A percentile compares a stretch with the other conserved stretches of the same genome.
Conservation (phyloP, 1,140 invertebrate species). For the Adelges cooleyi region DNA sequence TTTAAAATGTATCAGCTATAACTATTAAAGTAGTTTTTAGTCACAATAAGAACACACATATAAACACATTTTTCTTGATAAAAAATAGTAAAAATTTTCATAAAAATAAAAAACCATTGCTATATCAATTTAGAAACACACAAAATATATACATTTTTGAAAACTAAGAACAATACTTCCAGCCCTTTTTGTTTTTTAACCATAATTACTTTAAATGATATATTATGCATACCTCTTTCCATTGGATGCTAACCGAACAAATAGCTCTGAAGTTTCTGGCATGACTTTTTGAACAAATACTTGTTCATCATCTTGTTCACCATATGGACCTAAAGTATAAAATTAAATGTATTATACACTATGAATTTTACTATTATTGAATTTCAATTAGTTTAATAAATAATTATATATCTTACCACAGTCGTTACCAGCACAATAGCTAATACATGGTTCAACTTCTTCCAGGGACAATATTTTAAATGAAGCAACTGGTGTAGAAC, state of each 20-base stretch:
- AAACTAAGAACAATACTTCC: background rate
- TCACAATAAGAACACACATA: too few relatives aligned
- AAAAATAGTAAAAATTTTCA: background rate
- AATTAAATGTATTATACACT: background rate
- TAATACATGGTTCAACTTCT: constrained; percentile 62
- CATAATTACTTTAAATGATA: background rate
- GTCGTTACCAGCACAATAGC: constrained; percentile 65
- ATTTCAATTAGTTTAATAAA: too few relatives aligned
- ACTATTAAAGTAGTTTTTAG: too few relatives aligned
- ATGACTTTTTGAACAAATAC: constrained; percentile 97
- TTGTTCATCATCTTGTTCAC: constrained; percentile 94
- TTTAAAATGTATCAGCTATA: too few relatives aligned
- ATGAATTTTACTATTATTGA: background rate
- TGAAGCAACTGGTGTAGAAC: constrained; percentile 87
- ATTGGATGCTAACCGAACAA: constrained; percentile 86
- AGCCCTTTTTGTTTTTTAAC: background rate
- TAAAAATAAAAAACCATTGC: too few relatives aligned
- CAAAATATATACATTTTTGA: too few relatives aligned
- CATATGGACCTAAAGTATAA: constrained; percentile 72
- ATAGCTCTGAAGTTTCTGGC: constrained; percentile 88
- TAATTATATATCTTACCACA: constrained; percentile 46
- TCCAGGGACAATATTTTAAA: constrained; percentile 92
- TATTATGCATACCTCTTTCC: constrained; percentile 65
- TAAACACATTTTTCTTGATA: background rate
- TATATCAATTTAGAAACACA: too few relatives aligned